Base-by-base conservation (phyloP, 2,113 vertebrate genomes). In the Ondatra zibethicus region DNA sequence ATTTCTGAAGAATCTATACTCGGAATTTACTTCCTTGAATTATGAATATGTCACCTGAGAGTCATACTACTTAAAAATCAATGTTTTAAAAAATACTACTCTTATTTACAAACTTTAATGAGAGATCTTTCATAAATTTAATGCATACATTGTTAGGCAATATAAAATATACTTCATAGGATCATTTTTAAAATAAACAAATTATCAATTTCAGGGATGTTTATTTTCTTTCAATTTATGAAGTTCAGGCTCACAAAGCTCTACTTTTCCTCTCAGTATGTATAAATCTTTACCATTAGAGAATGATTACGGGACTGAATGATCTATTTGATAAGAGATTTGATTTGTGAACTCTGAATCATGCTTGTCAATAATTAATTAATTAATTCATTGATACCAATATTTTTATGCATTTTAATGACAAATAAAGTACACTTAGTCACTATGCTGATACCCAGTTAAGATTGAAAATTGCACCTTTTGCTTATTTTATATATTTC, bases 211-310 rank as follows among this genome's bases (percentile, higher is more conserved):
- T 94, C 76, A 42, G 76, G 63, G 5, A 31, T 45, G 19, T 21
- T 4, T 78, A 1, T 70, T 61, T 78, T 89, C n/a, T 93, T 61
- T 76, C 96, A 55, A 87, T n/a, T 10, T 78, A 84, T 66, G 5
- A 88, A 47, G 21, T 93, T 91, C 9, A 89, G 9, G 8, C 52
- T 39, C 36, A 96, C 50, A 77, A 85, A 70, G 1, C 73, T 77
- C 72, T 66, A 70, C 52, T 85, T 97, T 87, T 88, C 3, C 63
- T 91, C 66, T 93, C 21, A 50, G 47, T 63, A 45, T 17, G 85
- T 47, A 13, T 72, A 7, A 0, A 81, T 47, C 7, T 72, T 85
- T 75, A 95, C n/a, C 29, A 78, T 52, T 87, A n/a, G 19, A 10
- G 77, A 75, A 45, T 94, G 61, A 75, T 3, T 77, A n/a, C 58